phyloP scores from a whole-genome alignment of 2,113 vertebrate genomes.

The Climacteris rufus region DNA sequence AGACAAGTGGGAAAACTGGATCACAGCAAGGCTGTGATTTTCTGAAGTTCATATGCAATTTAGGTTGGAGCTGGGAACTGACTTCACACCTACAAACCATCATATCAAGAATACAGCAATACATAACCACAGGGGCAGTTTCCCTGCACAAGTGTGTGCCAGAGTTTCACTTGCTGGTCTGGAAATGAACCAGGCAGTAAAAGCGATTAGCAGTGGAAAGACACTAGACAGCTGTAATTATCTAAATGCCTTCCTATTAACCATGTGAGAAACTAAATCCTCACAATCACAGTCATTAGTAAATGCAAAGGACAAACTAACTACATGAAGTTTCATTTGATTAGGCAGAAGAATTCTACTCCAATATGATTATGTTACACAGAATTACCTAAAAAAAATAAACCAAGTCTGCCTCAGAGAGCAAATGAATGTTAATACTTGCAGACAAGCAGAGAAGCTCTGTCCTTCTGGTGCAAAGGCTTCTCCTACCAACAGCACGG shows the following conservation, averaged over 20 bases:
- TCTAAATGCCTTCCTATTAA: slow-evolving; percentile 76
- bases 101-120: not conserved
- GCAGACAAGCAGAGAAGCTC: not conserved
- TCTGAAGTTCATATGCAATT: not conserved
- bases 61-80: not conserved
- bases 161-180: slow-evolving; percentile 65
- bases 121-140: not conserved
- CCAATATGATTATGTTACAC: slow-evolving; percentile 70
- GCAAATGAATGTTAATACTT: slow-evolving; percentile 19
- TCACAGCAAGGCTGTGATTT: not conserved
- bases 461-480: not conserved
- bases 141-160: slow-evolving; percentile 23
- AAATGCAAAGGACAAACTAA: slow-evolving; percentile 77
- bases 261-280: slow-evolving; percentile 73
- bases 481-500: not conserved
- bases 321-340: slow-evolving; percentile 70
- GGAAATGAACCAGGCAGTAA: slow-evolving; percentile 65
- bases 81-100: not conserved
- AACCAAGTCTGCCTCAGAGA: not conserved
- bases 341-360: slow-evolving; percentile 72
- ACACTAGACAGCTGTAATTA: slow-evolving; percentile 75
- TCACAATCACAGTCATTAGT: slow-evolving; percentile 72
- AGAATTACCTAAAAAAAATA: slow-evolving; percentile 19
- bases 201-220: slow-evolving; percentile 72
- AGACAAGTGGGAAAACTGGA: not conserved